Base-by-base conservation (phyloP, 2,113 vertebrate species). In the Cyphomyrus plagiostoma region DNA sequence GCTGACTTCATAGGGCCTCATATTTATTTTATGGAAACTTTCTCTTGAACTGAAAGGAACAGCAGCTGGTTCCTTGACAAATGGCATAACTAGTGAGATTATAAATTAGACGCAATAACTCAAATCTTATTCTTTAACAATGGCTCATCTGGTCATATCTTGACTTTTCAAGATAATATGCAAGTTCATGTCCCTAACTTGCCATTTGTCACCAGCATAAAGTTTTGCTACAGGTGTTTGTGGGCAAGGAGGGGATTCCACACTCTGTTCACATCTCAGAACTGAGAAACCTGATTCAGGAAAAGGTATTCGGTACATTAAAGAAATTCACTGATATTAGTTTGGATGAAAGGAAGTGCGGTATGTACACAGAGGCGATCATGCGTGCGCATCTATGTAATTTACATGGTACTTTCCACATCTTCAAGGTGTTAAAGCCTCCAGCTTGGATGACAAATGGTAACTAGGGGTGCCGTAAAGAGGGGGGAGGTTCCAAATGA, bases 1-100 rank as follows among this genome's bases (percentile, higher is more conserved):
- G 94, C 95, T 96, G 95, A 93, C 94, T 94, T 93, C 80, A 77
- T 19, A 93, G 91, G 92, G 92, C 94, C 94, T 93, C 83, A 77
- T 39, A 93, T 91, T 92, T 95, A 95, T 96, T 96, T 95, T 95
- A 96, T 94, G 91, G 94, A 93, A 93, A 94, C 95, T 94, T 95
- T 93, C 93, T 94, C 92, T 89, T 92, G 91, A 93, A 92, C 88
- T 49, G 26, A 26, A 35, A 70, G 23, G 93, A 92, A 95, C 95
- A 96, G 95, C 94, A 96, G 95, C 94, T 96, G 95, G 94, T 88
- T 91, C 91, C 86, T 84, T 92, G 91, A 94, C 94, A 94, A 94
- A 94, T 93, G 88, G 92, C 93, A 92, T 90, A 92, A 92, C 86
- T 91, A 90, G 90, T 91, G 91, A 92, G 91, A 88, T 93, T 48